Base-by-base conservation (phyloP, 1,140 invertebrate species). In the Heterodera schachtii region DNA sequence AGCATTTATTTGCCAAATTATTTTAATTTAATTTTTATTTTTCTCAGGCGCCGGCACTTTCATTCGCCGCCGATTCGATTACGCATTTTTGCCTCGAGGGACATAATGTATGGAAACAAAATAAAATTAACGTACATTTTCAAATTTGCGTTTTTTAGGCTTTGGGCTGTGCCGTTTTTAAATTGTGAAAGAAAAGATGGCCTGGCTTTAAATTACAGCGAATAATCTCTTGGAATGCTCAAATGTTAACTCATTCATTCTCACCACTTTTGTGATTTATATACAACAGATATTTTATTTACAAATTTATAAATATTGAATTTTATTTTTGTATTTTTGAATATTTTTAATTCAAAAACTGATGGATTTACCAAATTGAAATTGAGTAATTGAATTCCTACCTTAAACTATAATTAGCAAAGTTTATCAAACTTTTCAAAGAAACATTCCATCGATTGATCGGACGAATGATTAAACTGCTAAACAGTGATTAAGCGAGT, bases 1-100 rank as follows among this genome's bases (percentile, higher is more conserved):
- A 64, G 19, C 13, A 64, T 19, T 3, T 64, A 64, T 19, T 19
- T 0, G 57, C 57, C 5, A 64, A 6, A 64, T 64, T 64, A 4
- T 5, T 5, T 5, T 19, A 64, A 86, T 73, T 87, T 76, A 57
- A 79, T 86, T 46, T 84, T 86, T 67, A 19, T 85, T 3, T 87
- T 77, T 73, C 86, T 0, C 64, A 80, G 66, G 31, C 64, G 0
- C 77, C 77, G 3, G 9, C 57, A 49, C 70, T 78, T 43, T 69
- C 77, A 13, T 78, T 69, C 70, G n/a, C 77, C 8, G 77, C 64
- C 70, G 77, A 78, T 69, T 78, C 77, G 16, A 64, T 13, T 43
- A 43, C 70, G 47, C n/a, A 78, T 66, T 78, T 70, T 78, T 78
- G 77, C 44, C 31, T 78, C 4, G 77, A 78, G 21, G 77, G 77